Evolutionary conservation across 2,888 invertebrate species (phyloP), one percentile per base, ranked within the genome.

Genomic region (Diachrysia chrysitis): DNA sequence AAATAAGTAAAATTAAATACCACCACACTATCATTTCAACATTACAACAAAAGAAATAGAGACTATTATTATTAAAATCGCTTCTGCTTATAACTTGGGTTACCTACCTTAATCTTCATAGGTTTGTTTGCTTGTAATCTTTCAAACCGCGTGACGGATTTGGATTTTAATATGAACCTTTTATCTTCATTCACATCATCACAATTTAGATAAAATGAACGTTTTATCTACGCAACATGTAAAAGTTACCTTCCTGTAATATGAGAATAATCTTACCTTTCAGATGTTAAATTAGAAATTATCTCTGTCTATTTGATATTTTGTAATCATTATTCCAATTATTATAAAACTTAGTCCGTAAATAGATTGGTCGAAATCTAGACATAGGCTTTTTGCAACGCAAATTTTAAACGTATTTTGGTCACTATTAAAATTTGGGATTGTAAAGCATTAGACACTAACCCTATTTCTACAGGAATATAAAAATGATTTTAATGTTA

Each of bases 51-150:
- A n/a, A n/a, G n/a, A n/a, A n/a, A n/a, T n/a, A n/a, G n/a, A n/a
- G n/a, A n/a, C n/a, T n/a, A n/a, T 32, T 51, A 19, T 21, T 51
- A 19, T 48, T 16, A 10, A 3, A 21, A 23, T 5, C 60, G 57
- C n/a, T 56, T 4, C 23, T 66, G 64, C 29, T 68, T 65, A 21
- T 78, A 16, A 62, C 73, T 79, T 82, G 42, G 6, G 65, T 71
- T 76, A 58, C 9, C 66, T 56, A 25, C 54, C 17, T 65, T 71
- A 70, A 71, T 79, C 69, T 76, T 74, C 69, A 77, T 75, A 72
- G 79, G 80, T 85, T 84, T 87, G 83, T 88, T 87, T 86, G 82
- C 79, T 71, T 71, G 83, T 83, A 87, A 89, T 88, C 82, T 86
- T 84, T 86, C 85, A 86, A 83, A 77, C 66, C 57, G 73, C 66